A percentile compares a stretch with the other conserved stretches of the same genome.
Evolutionary conservation across 2,113 vertebrate species (phyloP).

Genomic region (Phalacrocorax brasilianus): DNA sequence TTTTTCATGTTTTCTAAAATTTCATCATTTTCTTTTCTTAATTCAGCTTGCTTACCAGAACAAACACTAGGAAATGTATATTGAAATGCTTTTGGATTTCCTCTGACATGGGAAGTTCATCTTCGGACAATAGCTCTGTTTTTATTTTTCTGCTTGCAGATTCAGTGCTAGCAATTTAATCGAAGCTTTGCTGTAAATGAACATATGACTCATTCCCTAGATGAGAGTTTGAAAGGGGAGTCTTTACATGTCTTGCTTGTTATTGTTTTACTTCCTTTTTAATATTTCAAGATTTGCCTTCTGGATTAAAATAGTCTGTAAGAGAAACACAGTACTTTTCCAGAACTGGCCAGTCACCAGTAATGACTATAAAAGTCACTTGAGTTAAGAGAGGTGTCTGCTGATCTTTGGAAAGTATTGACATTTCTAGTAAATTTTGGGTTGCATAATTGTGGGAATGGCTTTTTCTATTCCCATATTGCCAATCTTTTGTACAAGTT

Average conservation of each 20-base stretch:
- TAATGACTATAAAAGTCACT: neutral
- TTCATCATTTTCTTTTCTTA: neutral
- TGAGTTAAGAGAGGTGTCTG: neutral
- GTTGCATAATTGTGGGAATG: neutral
- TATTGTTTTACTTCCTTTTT: constrained; percentile 17
- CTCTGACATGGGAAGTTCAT: neutral
- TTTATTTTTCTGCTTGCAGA: constrained; percentile 18
- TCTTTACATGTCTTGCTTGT: neutral
- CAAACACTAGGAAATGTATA: neutral
- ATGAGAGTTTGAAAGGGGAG: neutral
- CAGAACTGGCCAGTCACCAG: neutral
- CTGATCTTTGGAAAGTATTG: neutral
- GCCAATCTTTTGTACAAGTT: neutral
- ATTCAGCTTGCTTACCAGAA: neutral
- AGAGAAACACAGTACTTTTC: neutral
- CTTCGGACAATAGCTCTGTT: neutral
- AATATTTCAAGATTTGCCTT: neutral
- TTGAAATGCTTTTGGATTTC: neutral
- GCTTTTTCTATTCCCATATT: neutral
- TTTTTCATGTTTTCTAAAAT: neutral
- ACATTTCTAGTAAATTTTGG: neutral
- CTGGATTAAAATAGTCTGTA: neutral
- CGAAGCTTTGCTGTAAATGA: constrained; percentile 3
- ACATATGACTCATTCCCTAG: constrained; percentile 3
- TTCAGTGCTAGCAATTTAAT: neutral